Percentiles rank a stretch among this genome's conserved stretches.
phyloP scores from a whole-genome alignment of 2,113 vertebrate species.

The Marmota monax region DNA sequence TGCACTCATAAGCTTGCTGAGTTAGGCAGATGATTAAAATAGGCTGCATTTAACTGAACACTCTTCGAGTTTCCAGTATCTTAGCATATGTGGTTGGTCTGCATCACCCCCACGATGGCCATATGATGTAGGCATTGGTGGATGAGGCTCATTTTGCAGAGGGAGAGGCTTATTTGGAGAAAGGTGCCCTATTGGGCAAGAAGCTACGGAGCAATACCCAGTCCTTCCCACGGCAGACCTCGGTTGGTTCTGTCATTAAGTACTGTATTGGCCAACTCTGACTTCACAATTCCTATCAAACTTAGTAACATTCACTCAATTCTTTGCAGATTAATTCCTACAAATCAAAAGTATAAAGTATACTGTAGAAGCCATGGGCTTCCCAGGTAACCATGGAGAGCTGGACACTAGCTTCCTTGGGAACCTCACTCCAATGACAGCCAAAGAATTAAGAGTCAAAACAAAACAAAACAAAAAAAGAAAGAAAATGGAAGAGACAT shows the following conservation, averaged over 20 bases:
- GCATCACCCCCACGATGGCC: fast-evolving
- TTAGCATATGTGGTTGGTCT: fast-evolving
- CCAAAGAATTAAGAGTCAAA: neutral
- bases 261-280: neutral
- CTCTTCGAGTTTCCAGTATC: neutral
- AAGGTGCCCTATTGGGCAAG: neutral
- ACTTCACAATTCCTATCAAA: neutral
- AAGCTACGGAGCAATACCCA: too few species aligned
- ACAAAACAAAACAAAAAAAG: neutral
- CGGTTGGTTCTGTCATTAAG: fast-evolving
- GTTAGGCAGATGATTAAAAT: neutral
- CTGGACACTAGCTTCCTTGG: neutral
- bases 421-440: neutral
- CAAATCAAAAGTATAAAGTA: neutral
- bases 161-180: too few species aligned
- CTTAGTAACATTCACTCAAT: neutral
- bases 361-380: neutral
- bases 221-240: neutral
- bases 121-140: fast-evolving
- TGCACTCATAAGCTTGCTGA: neutral
- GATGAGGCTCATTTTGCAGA: too few species aligned
- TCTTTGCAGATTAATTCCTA: neutral
- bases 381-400: neutral
- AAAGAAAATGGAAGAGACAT: neutral
- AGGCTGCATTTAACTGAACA: too few species aligned